Conservation (phyloP, 2,113 vertebrate species). For the Struthio camelus region DNA sequence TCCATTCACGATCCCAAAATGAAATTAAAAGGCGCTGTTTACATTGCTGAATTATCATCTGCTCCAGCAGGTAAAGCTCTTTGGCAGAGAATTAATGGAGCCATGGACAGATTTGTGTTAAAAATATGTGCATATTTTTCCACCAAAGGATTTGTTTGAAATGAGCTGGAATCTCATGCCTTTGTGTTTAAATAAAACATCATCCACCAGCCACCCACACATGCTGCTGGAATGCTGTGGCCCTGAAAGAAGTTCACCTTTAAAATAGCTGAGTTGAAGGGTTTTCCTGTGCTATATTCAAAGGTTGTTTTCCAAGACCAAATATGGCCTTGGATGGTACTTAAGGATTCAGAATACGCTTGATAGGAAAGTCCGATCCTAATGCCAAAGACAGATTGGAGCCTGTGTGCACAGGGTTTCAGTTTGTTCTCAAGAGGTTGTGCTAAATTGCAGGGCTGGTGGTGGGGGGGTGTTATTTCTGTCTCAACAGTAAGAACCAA, state of each 20-base stretch:
- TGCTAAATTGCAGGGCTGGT: neutral
- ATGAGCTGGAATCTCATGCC: slow-evolving; percentile 42
- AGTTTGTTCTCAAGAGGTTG: neutral
- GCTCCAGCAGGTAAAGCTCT: slow-evolving; percentile 61
- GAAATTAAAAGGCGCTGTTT: slow-evolving; percentile 67
- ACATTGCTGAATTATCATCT: slow-evolving; percentile 22
- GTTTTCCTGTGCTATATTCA: neutral
- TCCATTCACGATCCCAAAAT: slow-evolving; percentile 46
- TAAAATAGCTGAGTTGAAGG: slow-evolving; percentile 46
- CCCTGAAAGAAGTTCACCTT: slow-evolving; percentile 47
- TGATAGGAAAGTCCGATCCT: neutral
- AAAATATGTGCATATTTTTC: slow-evolving; percentile 64
- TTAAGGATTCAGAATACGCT: neutral
- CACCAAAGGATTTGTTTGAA: slow-evolving; percentile 19
- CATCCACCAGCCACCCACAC: slow-evolving; percentile 28
- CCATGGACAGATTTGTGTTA: slow-evolving; percentile 13
- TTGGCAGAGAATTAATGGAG: slow-evolving; percentile 36
- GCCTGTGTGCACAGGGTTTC: neutral
- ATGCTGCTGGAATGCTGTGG: slow-evolving; percentile 5
- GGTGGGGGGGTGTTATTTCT: neutral
- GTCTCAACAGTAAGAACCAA: neutral
- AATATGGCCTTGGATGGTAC: neutral
- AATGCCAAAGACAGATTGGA: neutral
- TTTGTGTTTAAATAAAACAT: slow-evolving; percentile 69
- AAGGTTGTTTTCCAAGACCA: slow-evolving; percentile 4